Evolutionary conservation across 2,113 vertebrate genomes (phyloP).

Genomic region (Ariopsis seemanni): DNA sequence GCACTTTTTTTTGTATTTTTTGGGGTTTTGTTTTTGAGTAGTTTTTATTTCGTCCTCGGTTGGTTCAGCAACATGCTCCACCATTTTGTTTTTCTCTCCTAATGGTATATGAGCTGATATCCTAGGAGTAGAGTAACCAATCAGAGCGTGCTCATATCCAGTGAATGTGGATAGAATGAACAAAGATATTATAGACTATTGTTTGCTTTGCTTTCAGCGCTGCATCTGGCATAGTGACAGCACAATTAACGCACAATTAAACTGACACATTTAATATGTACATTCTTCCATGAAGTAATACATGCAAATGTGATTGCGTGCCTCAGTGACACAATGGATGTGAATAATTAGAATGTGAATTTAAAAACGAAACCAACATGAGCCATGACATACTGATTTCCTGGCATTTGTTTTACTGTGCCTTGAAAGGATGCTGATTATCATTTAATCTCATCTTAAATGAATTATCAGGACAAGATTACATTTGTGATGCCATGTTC

Average conservation of each 20-base stretch:
- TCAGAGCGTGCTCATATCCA: no score
- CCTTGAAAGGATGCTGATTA: constrained; percentile 14
- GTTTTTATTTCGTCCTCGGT: no score
- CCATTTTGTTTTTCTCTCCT: no score
- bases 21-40: no score
- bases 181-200: no score
- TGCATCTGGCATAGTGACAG: background rate
- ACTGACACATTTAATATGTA: background rate
- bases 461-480: constrained; percentile 30
- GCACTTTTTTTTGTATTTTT: no score
- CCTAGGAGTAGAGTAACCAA: no score
- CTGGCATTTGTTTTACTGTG: background rate
- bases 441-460: constrained; percentile 30
- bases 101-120: no score
- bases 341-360: background rate
- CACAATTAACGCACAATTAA: no score
- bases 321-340: constrained; percentile 2
- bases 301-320: background rate
- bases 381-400: constrained; percentile 16
- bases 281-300: background rate
- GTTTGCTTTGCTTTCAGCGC: background rate
- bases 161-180: no score
- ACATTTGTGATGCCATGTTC: constrained; percentile 6
- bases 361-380: constrained; percentile 13
- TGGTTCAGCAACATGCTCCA: no score